Conservation (phyloP, 1,140 invertebrate species). For the Pseudomyrmex dendroicus region DNA sequence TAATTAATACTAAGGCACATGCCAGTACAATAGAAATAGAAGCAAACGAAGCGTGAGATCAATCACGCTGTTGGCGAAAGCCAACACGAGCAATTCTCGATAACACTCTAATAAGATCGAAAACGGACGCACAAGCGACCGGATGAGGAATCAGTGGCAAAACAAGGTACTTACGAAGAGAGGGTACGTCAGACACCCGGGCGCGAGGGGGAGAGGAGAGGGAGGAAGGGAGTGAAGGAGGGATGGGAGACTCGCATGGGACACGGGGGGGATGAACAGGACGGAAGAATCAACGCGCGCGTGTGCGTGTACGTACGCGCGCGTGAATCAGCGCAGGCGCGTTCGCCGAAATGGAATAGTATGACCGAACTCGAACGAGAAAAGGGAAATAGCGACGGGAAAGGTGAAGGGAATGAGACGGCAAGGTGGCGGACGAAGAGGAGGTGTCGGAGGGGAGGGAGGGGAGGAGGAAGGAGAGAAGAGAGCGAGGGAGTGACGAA, state of each 20-base stretch:
- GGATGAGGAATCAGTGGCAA: slow-evolving; percentile 55
- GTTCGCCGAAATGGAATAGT: slow-evolving; percentile 58
- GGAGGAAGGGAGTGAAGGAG: too few species aligned
- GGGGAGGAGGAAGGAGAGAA: slow-evolving; percentile 9
- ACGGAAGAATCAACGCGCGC: slow-evolving; percentile 57
- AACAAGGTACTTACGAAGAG: slow-evolving; percentile 57
- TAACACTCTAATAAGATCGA: slow-evolving; percentile 58
- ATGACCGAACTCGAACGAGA: slow-evolving; percentile 60
- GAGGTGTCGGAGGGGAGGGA: slow-evolving; percentile 33
- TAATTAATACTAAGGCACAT: not conserved
- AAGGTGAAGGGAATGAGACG: slow-evolving; percentile 54
- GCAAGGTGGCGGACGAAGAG: slow-evolving; percentile 50
- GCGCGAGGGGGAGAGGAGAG: not conserved
- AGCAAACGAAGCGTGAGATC: slow-evolving; percentile 1
- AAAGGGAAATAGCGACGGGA: slow-evolving; percentile 53
- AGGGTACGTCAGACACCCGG: slow-evolving; percentile 39
- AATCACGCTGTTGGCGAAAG: not conserved
- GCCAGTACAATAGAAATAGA: not conserved
- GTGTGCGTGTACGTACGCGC: slow-evolving; percentile 61
- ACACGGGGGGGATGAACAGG: slow-evolving; percentile 27
- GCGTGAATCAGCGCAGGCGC: slow-evolving; percentile 36
- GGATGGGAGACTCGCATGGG: not conserved
- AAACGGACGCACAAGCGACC: slow-evolving; percentile 76
- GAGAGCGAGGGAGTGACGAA: slow-evolving; percentile 26
- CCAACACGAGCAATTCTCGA: slow-evolving; percentile 8